A percentile compares a stretch with the other conserved stretches of the same genome.
phyloP scores from a whole-genome alignment of 2,888 invertebrate genomes.

The Drosophila diplacantha region DNA sequence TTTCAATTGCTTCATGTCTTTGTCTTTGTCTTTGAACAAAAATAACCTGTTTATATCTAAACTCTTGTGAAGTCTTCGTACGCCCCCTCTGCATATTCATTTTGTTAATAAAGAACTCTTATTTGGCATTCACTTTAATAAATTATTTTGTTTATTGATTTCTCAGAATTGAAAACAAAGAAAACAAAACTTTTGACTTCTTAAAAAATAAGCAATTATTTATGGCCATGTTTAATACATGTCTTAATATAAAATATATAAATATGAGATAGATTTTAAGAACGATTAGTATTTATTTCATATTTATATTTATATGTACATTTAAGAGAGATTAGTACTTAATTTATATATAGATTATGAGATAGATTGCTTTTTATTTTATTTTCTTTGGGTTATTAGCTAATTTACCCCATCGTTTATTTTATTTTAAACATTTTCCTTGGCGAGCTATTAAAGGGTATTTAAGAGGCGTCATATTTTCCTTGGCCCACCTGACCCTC shows the following conservation, averaged over 20 bases:
- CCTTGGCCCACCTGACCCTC: too few relatives aligned
- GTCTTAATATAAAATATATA: background rate
- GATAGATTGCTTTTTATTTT: too few relatives aligned
- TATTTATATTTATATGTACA: too few relatives aligned
- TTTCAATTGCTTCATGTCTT: background rate
- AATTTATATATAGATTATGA: too few relatives aligned
- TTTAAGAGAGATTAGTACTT: too few relatives aligned
- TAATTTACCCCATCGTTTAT: too few relatives aligned
- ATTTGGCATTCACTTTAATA: slow-evolving; percentile 14
- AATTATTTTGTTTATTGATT: slow-evolving; percentile 15
- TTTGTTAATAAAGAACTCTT: slow-evolving; percentile 1
- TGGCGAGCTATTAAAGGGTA: background rate
- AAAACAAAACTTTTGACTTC: background rate
- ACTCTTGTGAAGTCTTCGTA: background rate
- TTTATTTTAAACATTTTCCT: too few relatives aligned
- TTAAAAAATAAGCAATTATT: slow-evolving; percentile 9
- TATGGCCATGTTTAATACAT: slow-evolving; percentile 2
- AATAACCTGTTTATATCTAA: slow-evolving; percentile 9
- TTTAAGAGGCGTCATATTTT: background rate
- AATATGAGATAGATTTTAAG: too few relatives aligned
- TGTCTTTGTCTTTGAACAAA: background rate
- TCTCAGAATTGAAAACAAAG: slow-evolving; percentile 8
- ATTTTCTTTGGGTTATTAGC: too few relatives aligned
- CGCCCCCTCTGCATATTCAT: slow-evolving; percentile 1
- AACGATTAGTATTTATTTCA: too few relatives aligned